Conservation (phyloP, 2,888 invertebrate genomes). For the Caenorhabditis sp. region DNA sequence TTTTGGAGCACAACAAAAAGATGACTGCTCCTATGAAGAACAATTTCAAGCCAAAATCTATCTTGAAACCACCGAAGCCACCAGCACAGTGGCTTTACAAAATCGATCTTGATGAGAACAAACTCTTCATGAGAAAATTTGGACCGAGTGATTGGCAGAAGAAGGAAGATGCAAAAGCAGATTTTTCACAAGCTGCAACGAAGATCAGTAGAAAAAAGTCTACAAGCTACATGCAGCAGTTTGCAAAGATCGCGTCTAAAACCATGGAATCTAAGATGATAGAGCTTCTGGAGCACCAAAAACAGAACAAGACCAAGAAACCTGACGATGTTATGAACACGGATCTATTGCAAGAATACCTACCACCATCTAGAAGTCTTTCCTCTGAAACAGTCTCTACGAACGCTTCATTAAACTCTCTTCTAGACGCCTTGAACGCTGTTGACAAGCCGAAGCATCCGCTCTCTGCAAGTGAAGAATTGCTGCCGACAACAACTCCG, state of each 20-base stretch:
- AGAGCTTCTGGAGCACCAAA: not conserved
- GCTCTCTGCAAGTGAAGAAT: not conserved
- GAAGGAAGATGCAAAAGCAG: conserved; percentile 16
- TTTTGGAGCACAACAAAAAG: conserved; percentile 3
- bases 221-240: conserved; percentile 26
- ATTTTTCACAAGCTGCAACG: not conserved
- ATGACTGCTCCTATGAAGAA: not conserved
- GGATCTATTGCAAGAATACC: not conserved
- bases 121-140: conserved; percentile 21
- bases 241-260: conserved; percentile 5
- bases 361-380: conserved; percentile 16
- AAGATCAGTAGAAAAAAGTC: not conserved
- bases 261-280: not conserved
- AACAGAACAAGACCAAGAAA: not conserved
- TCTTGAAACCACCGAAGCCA: conserved; percentile 35
- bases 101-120: conserved; percentile 37
- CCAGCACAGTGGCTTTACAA: conserved; percentile 18
- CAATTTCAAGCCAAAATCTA: conserved; percentile 37
- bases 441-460: not conserved
- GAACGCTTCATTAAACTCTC: conserved; percentile 24
- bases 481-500: not conserved
- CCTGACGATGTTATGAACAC: conserved; percentile 23
- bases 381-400: conserved; percentile 29
- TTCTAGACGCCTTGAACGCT: conserved; percentile 19
- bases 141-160: conserved; percentile 49